Evolutionary conservation across 2,797 vertebrate genomes (phyloP).

Genomic region (Halcyon smyrnensis): DNA sequence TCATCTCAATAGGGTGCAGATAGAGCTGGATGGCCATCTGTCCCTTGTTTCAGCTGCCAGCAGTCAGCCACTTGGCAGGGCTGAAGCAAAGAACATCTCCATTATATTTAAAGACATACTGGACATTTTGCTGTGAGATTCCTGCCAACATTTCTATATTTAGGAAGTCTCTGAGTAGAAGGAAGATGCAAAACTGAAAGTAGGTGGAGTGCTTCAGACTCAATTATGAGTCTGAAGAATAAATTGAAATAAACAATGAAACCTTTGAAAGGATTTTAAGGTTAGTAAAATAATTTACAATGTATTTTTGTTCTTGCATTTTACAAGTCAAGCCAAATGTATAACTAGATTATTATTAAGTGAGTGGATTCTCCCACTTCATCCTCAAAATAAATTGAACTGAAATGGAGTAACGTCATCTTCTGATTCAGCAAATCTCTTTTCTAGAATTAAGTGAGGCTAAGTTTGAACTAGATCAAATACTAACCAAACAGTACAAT

Average conservation of each 20-base stretch:
- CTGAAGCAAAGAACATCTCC: conserved; percentile 22
- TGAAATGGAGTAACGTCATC: neutral
- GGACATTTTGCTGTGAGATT: conserved; percentile 49
- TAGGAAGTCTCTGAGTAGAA: conserved; percentile 8
- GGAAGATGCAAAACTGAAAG: neutral
- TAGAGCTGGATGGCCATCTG: conserved; percentile 73
- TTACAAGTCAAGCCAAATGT: neutral
- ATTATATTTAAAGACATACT: conserved; percentile 67
- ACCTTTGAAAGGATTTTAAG: neutral
- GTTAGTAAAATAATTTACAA: neutral
- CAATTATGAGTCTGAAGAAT: neutral
- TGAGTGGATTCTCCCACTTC: neutral
- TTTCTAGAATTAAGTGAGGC: neutral
- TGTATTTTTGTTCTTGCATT: neutral
- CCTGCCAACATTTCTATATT: conserved; percentile 55
- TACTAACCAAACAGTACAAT: neutral
- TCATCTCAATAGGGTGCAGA: conserved; percentile 59
- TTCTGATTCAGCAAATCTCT: neutral
- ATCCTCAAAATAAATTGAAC: neutral
- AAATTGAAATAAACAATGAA: neutral
- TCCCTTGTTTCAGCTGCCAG: conserved; percentile 63
- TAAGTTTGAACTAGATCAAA: neutral
- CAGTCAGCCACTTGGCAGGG: conserved; percentile 58
- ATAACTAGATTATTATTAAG: neutral
- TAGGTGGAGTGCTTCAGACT: neutral